Evolutionary conservation across 1,140 invertebrate genomes (phyloP), one percentile per base, ranked within the genome.

Genomic region (Ericerus pela): DNA sequence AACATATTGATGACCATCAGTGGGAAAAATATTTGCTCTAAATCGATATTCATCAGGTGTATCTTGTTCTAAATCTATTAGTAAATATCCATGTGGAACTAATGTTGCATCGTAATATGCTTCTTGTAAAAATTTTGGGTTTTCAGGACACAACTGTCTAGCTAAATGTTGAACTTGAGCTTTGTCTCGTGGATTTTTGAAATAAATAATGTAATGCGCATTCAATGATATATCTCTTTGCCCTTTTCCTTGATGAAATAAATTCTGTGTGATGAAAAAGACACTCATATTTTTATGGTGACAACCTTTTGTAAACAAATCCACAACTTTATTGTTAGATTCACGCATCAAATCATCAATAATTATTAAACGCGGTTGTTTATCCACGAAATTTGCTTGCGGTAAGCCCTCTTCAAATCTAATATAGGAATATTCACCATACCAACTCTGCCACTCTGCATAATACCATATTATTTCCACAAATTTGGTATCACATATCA

Each of bases 261-360:
- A n/a, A n/a, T n/a, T n/a, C n/a, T n/a, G n/a, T n/a, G n/a, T n/a
- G n/a, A n/a, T n/a, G n/a, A n/a, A n/a, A n/a, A n/a, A n/a, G n/a
- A n/a, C n/a, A n/a, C n/a, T n/a, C n/a, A n/a, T n/a, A n/a, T n/a
- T n/a, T n/a, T n/a, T n/a, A n/a, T n/a, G n/a, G n/a, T n/a, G n/a
- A n/a, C n/a, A n/a, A n/a, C n/a, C n/a, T n/a, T n/a, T n/a, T n/a
- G n/a, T n/a, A n/a, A n/a, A n/a, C n/a, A n/a, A n/a, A n/a, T n/a
- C n/a, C n/a, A n/a, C n/a, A 54, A 18, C 28, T 6, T 43, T 26
- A 31, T 22, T 12, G 41, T 29, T 53, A 10, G 53, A 24, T 41
- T 59, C 58, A 26, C 33, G 22, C 58, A 59, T 59, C 29, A 59
- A 8, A 59, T 59, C 58, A 31, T 59, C 58, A 4, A 59, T 51